These are phyloP conservation scores for Harpalus rufipes DNA, from an alignment of 2,888 invertebrate species.

Conservation along the genomic window DNA sequence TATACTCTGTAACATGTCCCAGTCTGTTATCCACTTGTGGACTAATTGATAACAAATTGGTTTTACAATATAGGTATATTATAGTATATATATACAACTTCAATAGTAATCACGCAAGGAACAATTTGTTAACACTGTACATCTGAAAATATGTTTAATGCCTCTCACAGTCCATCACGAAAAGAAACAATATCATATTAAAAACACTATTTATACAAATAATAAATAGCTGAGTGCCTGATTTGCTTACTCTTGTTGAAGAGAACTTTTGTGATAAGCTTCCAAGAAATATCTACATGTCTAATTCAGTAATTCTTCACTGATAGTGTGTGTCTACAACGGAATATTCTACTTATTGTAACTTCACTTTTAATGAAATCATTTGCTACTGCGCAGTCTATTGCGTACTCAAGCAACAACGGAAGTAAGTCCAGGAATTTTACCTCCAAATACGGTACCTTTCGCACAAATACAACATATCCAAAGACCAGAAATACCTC, in stretches of 20 bases:
- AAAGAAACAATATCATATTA: constrained; percentile 61
- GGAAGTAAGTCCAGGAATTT: constrained; percentile 21
- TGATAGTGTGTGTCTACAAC: constrained; percentile 65
- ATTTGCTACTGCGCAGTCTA: constrained; percentile 63
- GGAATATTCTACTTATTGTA: constrained; percentile 66
- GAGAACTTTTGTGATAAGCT: constrained; percentile 62
- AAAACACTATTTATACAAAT: constrained; percentile 66
- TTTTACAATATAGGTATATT: constrained; percentile 67
- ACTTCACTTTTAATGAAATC: constrained; percentile 64
- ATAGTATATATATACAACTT: constrained; percentile 65
- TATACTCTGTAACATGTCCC: constrained; percentile 66
- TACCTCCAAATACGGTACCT: not conserved
- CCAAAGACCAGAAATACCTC: constrained; percentile 7
- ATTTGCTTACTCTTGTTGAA: constrained; percentile 56
- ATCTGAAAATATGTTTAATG: constrained; percentile 66
- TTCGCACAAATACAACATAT: constrained; percentile 3
- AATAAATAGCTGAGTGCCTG: constrained; percentile 64
- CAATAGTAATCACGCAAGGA: constrained; percentile 67
- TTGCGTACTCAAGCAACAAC: constrained; percentile 55
- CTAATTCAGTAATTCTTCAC: constrained; percentile 60
- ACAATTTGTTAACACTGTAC: constrained; percentile 67
- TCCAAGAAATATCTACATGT: constrained; percentile 66
- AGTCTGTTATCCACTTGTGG: constrained; percentile 57
- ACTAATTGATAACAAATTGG: constrained; percentile 66
- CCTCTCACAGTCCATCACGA: constrained; percentile 63